Conservation (phyloP, 2,888 invertebrate species). For the Diplolepis rosae region DNA sequence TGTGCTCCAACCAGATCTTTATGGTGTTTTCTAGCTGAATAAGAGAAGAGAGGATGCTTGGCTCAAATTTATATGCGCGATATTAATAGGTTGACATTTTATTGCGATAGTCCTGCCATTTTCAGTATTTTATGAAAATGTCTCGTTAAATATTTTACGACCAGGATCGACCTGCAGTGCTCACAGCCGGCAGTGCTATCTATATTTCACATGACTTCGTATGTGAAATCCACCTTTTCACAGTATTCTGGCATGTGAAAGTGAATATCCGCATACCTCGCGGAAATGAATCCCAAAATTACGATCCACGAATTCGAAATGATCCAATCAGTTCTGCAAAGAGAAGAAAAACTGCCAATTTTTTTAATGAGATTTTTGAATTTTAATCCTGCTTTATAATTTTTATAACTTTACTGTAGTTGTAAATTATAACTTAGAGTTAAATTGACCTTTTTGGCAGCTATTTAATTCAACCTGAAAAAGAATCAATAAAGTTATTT, state of each 20-base stretch:
- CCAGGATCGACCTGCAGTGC: conserved; percentile 46
- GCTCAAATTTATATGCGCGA: conserved; percentile 42
- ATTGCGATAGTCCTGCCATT: conserved; percentile 70
- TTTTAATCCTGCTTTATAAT: no score
- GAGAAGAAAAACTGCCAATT: background rate
- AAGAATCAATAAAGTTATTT: no score
- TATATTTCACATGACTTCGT: background rate
- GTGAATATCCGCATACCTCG: background rate
- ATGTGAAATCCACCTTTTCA: background rate
- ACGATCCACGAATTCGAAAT: background rate
- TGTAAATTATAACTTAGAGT: no score
- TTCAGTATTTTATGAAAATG: conserved; percentile 64
- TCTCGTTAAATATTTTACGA: conserved; percentile 71
- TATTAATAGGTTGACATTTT: conserved; percentile 60
- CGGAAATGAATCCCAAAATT: conserved; percentile 9
- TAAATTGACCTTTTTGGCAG: no score
- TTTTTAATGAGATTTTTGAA: no score
- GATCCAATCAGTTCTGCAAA: background rate
- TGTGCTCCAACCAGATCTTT: conserved; percentile 52
- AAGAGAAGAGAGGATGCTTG: conserved; percentile 36
- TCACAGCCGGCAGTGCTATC: background rate
- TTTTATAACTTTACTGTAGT: no score
- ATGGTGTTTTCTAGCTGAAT: conserved; percentile 40
- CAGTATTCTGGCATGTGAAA: background rate
- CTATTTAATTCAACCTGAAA: no score